Evolutionary conservation across 2,797 vertebrate species (phyloP).

Genomic region (Spinus pinus): DNA sequence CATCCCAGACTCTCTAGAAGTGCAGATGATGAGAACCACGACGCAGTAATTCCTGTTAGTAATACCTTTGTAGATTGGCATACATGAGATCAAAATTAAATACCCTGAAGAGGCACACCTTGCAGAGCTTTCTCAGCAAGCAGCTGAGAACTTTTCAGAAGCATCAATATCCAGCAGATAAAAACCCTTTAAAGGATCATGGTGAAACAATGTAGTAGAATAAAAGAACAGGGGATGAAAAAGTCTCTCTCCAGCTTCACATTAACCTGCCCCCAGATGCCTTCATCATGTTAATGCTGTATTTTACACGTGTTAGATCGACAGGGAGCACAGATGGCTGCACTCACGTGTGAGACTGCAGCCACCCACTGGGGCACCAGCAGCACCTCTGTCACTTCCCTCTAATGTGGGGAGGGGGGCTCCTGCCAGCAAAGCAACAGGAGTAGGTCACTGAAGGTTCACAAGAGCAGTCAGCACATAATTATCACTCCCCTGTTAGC

Average conservation of each 20-base stretch:
- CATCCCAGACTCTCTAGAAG: neutral
- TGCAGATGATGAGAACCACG: neutral
- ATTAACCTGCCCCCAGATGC: neutral
- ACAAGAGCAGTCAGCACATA: constrained; percentile 12
- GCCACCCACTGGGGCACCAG: neutral
- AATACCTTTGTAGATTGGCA: neutral
- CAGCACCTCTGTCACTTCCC: constrained; percentile 10
- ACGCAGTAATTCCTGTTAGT: neutral
- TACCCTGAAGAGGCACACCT: neutral
- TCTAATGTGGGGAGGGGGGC: neutral
- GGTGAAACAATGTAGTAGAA: neutral
- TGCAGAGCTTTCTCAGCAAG: neutral
- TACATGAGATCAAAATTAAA: neutral
- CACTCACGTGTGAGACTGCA: neutral
- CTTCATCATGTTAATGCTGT: constrained; percentile 25
- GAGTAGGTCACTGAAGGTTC: constrained; percentile 7
- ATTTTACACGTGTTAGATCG: neutral
- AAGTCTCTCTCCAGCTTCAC: neutral
- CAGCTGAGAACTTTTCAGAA: neutral
- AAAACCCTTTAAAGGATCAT: neutral
- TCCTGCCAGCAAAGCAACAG: neutral
- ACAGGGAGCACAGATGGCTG: constrained; percentile 40
- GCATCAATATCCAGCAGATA: neutral
- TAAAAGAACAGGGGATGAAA: neutral
- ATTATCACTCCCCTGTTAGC: constrained; percentile 16